Evolutionary conservation across 2,113 vertebrate species (phyloP).

Genomic region (Crotalus viridis): DNA sequence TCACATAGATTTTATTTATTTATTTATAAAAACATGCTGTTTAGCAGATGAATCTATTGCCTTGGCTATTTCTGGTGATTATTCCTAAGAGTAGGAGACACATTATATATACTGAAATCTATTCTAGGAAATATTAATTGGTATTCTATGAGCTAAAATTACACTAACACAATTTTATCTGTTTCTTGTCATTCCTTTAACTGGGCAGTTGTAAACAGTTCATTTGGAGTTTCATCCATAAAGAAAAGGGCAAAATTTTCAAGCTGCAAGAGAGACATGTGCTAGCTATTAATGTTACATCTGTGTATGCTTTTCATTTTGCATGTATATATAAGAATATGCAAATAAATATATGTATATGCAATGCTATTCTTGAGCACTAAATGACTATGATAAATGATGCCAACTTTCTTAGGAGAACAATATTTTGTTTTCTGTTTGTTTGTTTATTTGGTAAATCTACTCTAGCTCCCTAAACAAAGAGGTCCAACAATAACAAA

Average conservation of each 20-base stretch:
- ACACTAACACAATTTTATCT: neutral
- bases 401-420: neutral
- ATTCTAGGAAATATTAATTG: neutral
- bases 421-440: neutral
- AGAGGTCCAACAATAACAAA: neutral
- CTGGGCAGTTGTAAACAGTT: neutral
- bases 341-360: neutral
- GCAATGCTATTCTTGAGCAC: neutral
- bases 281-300: neutral
- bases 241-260: neutral
- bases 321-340: neutral
- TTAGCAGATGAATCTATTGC: neutral
- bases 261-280: neutral
- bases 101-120: neutral
- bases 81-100: neutral
- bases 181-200: neutral
- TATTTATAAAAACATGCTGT: neutral
- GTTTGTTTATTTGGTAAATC: neutral
- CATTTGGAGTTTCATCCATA: neutral
- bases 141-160: neutral
- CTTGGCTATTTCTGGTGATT: neutral
- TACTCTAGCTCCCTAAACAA: neutral
- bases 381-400: neutral
- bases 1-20: neutral
- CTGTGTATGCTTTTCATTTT: neutral